A percentile compares a stretch with the other conserved stretches of the same genome.
phyloP scores from a whole-genome alignment of 2,888 invertebrate genomes.

The Copidosoma aretas region DNA sequence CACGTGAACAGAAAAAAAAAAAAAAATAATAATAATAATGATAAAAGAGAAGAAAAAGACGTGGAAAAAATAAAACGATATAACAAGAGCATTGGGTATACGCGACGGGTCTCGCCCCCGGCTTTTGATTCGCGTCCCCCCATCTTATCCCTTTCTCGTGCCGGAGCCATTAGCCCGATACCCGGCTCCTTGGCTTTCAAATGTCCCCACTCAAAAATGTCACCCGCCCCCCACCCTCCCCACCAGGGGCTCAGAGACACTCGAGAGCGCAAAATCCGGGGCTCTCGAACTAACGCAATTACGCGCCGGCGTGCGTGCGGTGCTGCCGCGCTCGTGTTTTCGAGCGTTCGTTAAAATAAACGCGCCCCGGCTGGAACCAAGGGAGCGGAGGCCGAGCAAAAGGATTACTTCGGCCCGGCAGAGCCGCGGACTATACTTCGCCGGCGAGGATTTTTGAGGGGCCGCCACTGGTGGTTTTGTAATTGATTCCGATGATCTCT shows the following conservation, averaged over 20 bases:
- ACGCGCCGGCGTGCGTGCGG: slow-evolving; percentile 34
- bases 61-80: too few relatives aligned
- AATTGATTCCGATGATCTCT: too few relatives aligned
- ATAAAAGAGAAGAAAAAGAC: too few relatives aligned
- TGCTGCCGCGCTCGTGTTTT: slow-evolving; percentile 46
- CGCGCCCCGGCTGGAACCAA: slow-evolving; percentile 32
- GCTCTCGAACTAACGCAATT: slow-evolving; percentile 58
- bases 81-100: too few relatives aligned
- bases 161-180: slow-evolving; percentile 56
- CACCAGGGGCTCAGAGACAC: slow-evolving; percentile 12
- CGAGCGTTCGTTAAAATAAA: slow-evolving; percentile 56
- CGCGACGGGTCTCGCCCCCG: slow-evolving; percentile 40
- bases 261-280: slow-evolving; percentile 42
- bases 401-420: slow-evolving; percentile 15
- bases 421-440: slow-evolving; percentile 4
- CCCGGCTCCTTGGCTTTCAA: slow-evolving; percentile 39
- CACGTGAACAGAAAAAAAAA: not conserved
- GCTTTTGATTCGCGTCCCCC: slow-evolving; percentile 53
- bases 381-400: slow-evolving; percentile 27
- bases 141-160: slow-evolving; percentile 57
- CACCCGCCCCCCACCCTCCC: slow-evolving; percentile 52
- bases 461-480: too few relatives aligned
- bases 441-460: too few relatives aligned
- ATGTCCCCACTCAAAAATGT: slow-evolving; percentile 50
- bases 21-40: too few relatives aligned